A percentile compares a stretch with the other conserved stretches of the same genome.
These are phyloP conservation scores for Pseudoips prasinana DNA, from an alignment of 2,888 invertebrate species.

Conservation along the genomic window DNA sequence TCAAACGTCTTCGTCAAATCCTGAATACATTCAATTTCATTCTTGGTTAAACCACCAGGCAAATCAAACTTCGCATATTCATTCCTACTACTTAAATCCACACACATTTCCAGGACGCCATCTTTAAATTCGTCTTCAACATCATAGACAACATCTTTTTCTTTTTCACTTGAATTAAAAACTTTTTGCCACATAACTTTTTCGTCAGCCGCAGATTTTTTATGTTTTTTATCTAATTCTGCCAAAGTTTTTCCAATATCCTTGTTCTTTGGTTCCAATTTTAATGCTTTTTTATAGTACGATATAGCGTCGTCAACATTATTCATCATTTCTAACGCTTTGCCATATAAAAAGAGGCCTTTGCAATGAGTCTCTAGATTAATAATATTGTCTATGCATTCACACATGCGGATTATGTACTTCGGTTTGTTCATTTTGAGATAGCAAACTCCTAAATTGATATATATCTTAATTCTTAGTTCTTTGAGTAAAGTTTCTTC, in stretches of 20 bases:
- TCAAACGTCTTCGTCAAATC: conserved; percentile 47
- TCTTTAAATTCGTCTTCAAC: conserved; percentile 61
- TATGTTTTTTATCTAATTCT: conserved; percentile 46
- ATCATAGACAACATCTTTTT: conserved; percentile 41
- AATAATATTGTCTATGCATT: conserved; percentile 52
- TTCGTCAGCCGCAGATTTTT: conserved; percentile 42
- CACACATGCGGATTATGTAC: conserved; percentile 58
- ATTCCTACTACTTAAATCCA: conserved; percentile 50
- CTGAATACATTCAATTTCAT: conserved; percentile 58
- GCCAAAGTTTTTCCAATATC: conserved; percentile 61
- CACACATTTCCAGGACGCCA: conserved; percentile 57
- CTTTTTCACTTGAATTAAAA: conserved; percentile 37
- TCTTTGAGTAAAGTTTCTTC: conserved; percentile 49
- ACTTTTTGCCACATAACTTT: conserved; percentile 63
- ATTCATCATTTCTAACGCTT: conserved; percentile 54
- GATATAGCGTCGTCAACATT: conserved; percentile 51
- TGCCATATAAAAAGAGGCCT: conserved; percentile 60
- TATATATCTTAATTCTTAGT: conserved; percentile 50
- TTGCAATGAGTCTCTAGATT: conserved; percentile 63
- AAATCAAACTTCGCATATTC: conserved; percentile 60
- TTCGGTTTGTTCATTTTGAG: conserved; percentile 61
- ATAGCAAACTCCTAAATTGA: conserved; percentile 67
- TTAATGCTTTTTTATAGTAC: conserved; percentile 64
- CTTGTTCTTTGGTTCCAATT: conserved; percentile 66
- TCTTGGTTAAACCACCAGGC: conserved; percentile 47